Evolutionary conservation across 2,113 vertebrate genomes (phyloP).

Genomic region (Hiodon tergisus): DNA sequence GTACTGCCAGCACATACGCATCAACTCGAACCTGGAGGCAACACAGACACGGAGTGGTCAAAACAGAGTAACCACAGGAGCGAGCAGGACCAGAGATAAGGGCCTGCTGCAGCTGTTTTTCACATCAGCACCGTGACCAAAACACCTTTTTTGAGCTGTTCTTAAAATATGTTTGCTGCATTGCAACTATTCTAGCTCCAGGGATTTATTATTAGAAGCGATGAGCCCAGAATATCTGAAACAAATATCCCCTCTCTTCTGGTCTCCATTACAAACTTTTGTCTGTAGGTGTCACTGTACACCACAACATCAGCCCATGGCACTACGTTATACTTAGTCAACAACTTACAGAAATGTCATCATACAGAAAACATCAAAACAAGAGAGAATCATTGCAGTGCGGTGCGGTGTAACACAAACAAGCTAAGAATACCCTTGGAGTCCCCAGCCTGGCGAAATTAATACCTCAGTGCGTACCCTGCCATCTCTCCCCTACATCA

Average conservation of each 20-base stretch:
- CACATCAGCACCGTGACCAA: neutral
- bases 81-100: neutral
- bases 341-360: neutral
- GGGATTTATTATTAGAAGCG: neutral
- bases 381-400: slow-evolving; percentile 7
- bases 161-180: neutral
- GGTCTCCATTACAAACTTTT: neutral
- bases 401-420: slow-evolving; percentile 36
- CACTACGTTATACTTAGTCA: neutral
- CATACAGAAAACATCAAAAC: neutral
- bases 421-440: slow-evolving; percentile 41
- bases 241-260: neutral
- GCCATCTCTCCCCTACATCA: neutral
- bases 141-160: neutral
- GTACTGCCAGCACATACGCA: slow-evolving; percentile 99
- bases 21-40: slow-evolving; percentile 80
- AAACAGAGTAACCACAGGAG: neutral
- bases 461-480: slow-evolving; percentile 22
- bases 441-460: slow-evolving; percentile 27
- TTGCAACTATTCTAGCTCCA: neutral
- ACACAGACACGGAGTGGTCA: neutral
- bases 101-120: neutral
- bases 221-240: neutral
- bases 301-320: neutral
- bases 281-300: slow-evolving; percentile 32